Percentiles rank a stretch among this genome's conserved stretches.
phyloP scores from a whole-genome alignment of 2,888 invertebrate genomes.

The Drosophila flavopinicola region DNA sequence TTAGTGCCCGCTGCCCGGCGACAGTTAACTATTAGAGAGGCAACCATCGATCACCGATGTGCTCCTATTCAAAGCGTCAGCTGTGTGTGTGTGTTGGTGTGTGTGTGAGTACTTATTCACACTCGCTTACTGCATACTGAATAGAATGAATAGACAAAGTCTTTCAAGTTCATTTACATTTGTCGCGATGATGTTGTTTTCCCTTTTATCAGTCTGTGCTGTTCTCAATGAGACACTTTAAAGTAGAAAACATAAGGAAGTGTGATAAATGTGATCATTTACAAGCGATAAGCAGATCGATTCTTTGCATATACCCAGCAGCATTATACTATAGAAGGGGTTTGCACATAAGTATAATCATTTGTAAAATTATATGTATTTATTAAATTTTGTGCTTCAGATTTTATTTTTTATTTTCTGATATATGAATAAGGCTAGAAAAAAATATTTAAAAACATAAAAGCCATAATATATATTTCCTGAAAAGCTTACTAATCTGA shows the following conservation, averaged over 20 bases:
- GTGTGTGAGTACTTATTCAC: conserved; percentile 18
- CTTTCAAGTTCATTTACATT: conserved; percentile 54
- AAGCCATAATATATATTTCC: too few relatives aligned
- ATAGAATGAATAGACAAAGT: conserved; percentile 19
- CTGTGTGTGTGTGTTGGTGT: conserved; percentile 20
- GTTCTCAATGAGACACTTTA: conserved; percentile 21
- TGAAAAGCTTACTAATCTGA: too few relatives aligned
- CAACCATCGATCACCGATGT: conserved; percentile 34
- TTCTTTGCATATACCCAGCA: conserved; percentile 5
- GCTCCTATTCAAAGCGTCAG: conserved; percentile 34
- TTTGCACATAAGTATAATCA: too few relatives aligned
- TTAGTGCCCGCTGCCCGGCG: conserved; percentile 25
- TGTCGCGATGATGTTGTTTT: conserved; percentile 37
- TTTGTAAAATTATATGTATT: too few relatives aligned
- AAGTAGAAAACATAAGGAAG: conserved; percentile 3
- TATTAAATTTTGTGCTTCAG: too few relatives aligned
- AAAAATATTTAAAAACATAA: too few relatives aligned
- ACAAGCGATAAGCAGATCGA: conserved; percentile 12
- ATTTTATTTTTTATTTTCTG: conserved; percentile 1
- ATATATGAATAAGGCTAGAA: too few relatives aligned
- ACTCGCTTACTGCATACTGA: conserved; percentile 16
- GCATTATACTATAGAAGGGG: neutral
- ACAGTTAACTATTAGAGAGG: conserved; percentile 60
- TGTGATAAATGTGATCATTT: conserved; percentile 13
- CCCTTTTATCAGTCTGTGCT: conserved; percentile 15